Percentiles rank a stretch among this genome's conserved stretches.
phyloP scores from a whole-genome alignment of 2,113 vertebrate genomes.

The Scophthalmus maximus region DNA sequence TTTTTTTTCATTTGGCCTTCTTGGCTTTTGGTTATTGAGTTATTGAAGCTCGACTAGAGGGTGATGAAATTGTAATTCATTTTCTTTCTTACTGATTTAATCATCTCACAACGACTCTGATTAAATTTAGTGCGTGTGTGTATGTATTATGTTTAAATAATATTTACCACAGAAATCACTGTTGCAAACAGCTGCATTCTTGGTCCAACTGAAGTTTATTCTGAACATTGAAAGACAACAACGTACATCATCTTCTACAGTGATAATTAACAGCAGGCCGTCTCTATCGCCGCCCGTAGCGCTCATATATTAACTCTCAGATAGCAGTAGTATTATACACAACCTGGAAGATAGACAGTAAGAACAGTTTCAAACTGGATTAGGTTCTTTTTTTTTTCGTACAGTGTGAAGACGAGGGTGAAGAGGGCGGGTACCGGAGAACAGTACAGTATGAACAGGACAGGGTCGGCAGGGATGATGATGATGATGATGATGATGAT shows the following conservation, averaged over 20 bases:
- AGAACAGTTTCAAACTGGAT: conserved; percentile 54
- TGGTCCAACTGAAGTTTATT: conserved; percentile 85
- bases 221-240: conserved; percentile 83
- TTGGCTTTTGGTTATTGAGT: too few relatives aligned
- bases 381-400: conserved; percentile 47
- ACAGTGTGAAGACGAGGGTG: conserved; percentile 24
- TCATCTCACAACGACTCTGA: too few relatives aligned
- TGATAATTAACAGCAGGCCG: conserved; percentile 79
- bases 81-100: too few relatives aligned
- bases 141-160: too few relatives aligned
- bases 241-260: conserved; percentile 80
- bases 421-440: background rate
- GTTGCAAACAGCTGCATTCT: conserved; percentile 31
- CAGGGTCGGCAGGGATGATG: background rate
- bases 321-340: conserved; percentile 76
- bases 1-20: too few relatives aligned
- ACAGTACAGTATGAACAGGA: background rate
- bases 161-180: too few relatives aligned
- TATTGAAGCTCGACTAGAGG: too few relatives aligned
- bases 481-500: background rate
- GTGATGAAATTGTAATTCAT: too few relatives aligned
- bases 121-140: too few relatives aligned
- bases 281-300: conserved; percentile 32
- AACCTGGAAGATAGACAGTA: conserved; percentile 62
- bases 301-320: conserved; percentile 82